Conservation (phyloP, 2,888 invertebrate species). For the Lasioglossum villosulum region DNA sequence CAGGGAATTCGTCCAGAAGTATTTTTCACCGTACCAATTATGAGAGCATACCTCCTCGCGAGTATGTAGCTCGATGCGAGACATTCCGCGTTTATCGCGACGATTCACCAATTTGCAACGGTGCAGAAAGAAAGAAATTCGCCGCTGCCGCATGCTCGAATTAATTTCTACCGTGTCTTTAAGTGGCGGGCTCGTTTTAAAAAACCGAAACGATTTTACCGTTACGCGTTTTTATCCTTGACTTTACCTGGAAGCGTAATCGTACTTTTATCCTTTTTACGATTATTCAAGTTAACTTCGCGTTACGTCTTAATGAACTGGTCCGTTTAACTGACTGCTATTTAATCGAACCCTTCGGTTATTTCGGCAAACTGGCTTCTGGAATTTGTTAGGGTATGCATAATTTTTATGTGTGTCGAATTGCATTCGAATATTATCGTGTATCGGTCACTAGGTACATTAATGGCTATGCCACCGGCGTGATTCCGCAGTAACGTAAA, state of each 20-base stretch:
- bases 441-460: not conserved
- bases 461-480: not conserved
- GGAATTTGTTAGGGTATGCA: not conserved
- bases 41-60: not conserved
- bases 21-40: constrained; percentile 27
- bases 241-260: not conserved
- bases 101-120: constrained; percentile 1
- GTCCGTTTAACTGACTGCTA: not conserved
- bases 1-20: constrained; percentile 11
- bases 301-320: not conserved
- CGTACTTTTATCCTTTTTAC: not conserved
- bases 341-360: not conserved
- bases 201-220: not conserved
- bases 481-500: too few relatives aligned
- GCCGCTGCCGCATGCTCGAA: not conserved
- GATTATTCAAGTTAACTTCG: not conserved
- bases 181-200: not conserved
- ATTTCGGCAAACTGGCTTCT: not conserved
- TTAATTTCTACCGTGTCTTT: not conserved
- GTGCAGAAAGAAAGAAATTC: not conserved
- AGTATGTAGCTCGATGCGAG: not conserved
- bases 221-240: not conserved
- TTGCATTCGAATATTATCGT: not conserved
- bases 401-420: not conserved
- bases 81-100: constrained; percentile 17